phyloP scores from a whole-genome alignment of 2,888 invertebrate species.

The Panzeria rudis region DNA sequence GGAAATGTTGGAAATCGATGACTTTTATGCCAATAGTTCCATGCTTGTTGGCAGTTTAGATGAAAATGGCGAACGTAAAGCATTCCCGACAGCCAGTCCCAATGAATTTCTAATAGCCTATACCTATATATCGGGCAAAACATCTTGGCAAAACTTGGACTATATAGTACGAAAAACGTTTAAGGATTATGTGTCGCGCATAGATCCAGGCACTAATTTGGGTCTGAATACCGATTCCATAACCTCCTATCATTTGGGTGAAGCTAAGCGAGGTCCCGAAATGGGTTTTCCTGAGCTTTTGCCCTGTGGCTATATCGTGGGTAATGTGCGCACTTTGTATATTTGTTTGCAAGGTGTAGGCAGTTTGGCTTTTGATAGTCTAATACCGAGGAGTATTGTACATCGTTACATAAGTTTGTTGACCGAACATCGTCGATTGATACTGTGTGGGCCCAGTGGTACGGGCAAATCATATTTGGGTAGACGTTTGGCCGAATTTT shows the following conservation, averaged over 20 bases:
- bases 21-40: conserved; percentile 86
- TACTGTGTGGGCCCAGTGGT: conserved; percentile 97
- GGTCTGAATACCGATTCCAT: conserved; percentile 94
- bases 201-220: conserved; percentile 96
- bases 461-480: conserved; percentile 99
- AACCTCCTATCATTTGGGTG: conserved; percentile 96
- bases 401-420: conserved; percentile 95
- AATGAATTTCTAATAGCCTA: conserved; percentile 93
- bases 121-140: conserved; percentile 95
- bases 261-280: conserved; percentile 92
- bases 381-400: conserved; percentile 97
- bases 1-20: conserved; percentile 87
- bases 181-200: conserved; percentile 95
- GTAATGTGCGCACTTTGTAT: conserved; percentile 92
- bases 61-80: conserved; percentile 81
- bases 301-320: conserved; percentile 96
- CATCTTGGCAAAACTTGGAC: conserved; percentile 97
- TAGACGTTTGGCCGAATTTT: conserved; percentile 96
- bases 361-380: conserved; percentile 95
- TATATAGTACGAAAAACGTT: conserved; percentile 95
- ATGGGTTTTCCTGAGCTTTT: conserved; percentile 93
- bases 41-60: conserved; percentile 82
- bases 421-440: conserved; percentile 95
- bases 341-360: conserved; percentile 95
- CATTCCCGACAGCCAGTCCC: conserved; percentile 86